Percentiles rank a stretch among this genome's conserved stretches.
Conservation (phyloP, 2,113 vertebrate species). For the Protobothrops flavoviridis region DNA sequence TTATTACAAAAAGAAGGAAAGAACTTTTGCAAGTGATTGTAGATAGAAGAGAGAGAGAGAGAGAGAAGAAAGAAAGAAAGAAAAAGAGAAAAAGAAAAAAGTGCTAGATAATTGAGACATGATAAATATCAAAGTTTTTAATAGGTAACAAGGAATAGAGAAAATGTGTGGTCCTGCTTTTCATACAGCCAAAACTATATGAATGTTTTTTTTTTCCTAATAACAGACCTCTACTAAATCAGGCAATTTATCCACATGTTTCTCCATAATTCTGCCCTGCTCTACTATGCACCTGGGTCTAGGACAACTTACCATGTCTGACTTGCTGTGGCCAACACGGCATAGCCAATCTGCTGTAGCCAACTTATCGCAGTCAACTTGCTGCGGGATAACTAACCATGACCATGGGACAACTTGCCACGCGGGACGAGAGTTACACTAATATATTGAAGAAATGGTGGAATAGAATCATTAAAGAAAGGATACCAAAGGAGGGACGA, state of each 20-base stretch:
- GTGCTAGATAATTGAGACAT: not conserved
- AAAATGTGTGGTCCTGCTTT: not conserved
- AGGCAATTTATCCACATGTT: not conserved
- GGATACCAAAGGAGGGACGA: not conserved
- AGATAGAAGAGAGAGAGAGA: not conserved
- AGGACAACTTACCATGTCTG: not conserved
- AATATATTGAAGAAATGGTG: not conserved
- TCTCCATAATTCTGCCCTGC: not conserved
- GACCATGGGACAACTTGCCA: not conserved
- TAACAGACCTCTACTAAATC: not conserved
- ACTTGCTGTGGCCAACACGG: not conserved
- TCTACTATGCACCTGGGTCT: not conserved
- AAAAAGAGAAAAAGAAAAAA: not conserved
- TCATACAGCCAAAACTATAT: not conserved
- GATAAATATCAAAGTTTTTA: not conserved
- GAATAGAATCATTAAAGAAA: not conserved
- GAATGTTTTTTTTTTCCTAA: not conserved
- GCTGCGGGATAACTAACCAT: not conserved
- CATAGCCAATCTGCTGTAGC: too few species aligned
- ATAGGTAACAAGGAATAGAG: not conserved
- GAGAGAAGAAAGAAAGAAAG: not conserved
- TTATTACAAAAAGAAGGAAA: not conserved
- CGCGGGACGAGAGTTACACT: not conserved
- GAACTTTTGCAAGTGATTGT: not conserved
- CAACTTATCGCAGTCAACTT: too few species aligned